Evolutionary conservation across 2,797 vertebrate species (phyloP).

Genomic region (Somateria mollissima): DNA sequence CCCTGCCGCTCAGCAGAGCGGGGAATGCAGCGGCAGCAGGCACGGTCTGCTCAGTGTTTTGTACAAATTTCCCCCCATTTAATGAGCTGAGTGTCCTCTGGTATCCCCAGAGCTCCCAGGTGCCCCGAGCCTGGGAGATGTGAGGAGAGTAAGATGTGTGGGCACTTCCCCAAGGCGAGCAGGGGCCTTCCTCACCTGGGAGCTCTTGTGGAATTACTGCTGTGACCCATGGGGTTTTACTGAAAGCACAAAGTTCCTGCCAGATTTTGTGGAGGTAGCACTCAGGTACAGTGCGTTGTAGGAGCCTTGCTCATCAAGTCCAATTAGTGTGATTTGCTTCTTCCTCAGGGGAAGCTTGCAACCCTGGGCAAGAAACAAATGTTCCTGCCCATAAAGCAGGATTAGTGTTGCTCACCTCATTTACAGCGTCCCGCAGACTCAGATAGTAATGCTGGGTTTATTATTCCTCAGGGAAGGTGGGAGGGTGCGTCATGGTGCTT

Average conservation of each 20-base stretch:
- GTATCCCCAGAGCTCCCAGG: neutral
- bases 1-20: neutral
- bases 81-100: neutral
- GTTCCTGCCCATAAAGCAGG: neutral
- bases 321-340: accelerated
- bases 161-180: no score
- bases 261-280: neutral
- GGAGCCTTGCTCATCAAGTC: neutral
- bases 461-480: neutral
- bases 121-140: no score
- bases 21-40: neutral
- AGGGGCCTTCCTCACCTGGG: neutral
- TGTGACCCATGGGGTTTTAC: accelerated
- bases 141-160: no score
- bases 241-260: neutral
- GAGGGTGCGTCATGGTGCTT: neutral
- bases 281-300: neutral
- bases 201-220: neutral
- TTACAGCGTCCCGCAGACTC: neutral
- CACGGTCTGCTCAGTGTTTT: neutral
- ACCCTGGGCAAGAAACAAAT: neutral
- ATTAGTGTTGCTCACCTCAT: neutral
- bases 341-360: neutral
- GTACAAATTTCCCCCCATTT: neutral
- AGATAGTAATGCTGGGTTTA: neutral